These are phyloP conservation scores for Otocyon megalotis DNA, from an alignment of 2,113 vertebrate genomes.

Conservation along the genomic window DNA sequence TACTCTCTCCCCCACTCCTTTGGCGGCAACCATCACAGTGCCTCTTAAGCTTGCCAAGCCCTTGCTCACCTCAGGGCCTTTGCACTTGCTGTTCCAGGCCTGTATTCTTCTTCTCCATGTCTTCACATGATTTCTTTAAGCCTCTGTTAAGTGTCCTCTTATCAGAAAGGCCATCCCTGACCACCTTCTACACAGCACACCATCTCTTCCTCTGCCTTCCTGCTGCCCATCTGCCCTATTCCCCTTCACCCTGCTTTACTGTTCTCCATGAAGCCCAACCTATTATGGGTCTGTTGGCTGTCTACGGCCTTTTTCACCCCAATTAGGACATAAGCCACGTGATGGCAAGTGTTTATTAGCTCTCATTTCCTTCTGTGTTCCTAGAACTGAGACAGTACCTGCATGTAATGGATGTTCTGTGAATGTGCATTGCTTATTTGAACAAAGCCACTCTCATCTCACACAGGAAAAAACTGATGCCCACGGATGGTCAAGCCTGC, in stretches of 20 bases:
- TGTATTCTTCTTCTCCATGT: neutral
- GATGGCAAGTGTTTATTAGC: rapidly evolving
- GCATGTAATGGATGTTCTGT: rapidly evolving
- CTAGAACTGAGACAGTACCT: neutral
- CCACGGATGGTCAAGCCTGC: neutral
- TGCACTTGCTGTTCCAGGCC: too few relatives aligned
- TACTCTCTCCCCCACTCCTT: rapidly evolving
- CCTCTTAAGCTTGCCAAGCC: too few relatives aligned
- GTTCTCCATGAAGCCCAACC: neutral
- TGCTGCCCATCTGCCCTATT: neutral
- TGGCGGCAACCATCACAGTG: neutral
- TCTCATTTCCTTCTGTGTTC: neutral
- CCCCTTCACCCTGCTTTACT: too few relatives aligned
- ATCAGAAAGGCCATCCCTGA: neutral
- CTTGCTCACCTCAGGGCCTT: neutral
- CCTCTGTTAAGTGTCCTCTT: neutral
- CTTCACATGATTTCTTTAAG: neutral
- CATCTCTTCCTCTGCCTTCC: neutral
- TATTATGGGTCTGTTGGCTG: rapidly evolving
- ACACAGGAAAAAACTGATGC: rapidly evolving
- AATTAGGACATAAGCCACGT: rapidly evolving
- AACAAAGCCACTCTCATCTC: neutral
- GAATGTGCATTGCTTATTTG: rapidly evolving
- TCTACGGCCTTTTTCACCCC: neutral
- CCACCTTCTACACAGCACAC: neutral